Evolutionary conservation across 2,113 vertebrate genomes (phyloP), one percentile per base, ranked within the genome.

Genomic region (Nestor notabilis): DNA sequence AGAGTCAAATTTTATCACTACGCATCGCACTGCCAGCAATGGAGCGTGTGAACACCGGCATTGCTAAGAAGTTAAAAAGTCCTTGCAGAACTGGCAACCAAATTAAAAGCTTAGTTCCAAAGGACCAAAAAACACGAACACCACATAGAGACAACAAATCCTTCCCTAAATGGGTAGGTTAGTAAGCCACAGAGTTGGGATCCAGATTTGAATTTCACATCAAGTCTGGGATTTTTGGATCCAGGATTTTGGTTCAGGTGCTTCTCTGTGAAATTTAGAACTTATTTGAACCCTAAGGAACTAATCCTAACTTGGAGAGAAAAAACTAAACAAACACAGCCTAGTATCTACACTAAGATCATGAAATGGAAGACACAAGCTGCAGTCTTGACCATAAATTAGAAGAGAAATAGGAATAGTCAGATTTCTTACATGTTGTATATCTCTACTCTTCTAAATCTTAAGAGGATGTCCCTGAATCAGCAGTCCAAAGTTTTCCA

Each of bases 1-100:
- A 97, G 97, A 96, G 95, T 97, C 97, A 97, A 96, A 97, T 96
- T 95, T 96, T 96, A 92, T 97, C 96, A 97, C 93, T 12, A 92
- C 96, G 71, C 87, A 37, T 95, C 94, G 5, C 95, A 96, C 94
- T 66, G 75, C 89, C 88, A 83, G 95, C 95, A 96, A 91, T 91
- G 90, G 96, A 86, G 95, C 92, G 83, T 61, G 83, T 72, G 93
- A 89, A 93, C 77, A 89, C 90, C 91, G 75, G 86, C 91, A 90
- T 90, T 14, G 82, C 69, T 93, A 92, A 96, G 46, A 52, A 93
- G 89, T 84, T 88, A 89, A 92, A 89, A 87, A 90, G 91, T 96
- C 95, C 95, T 97, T 96, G 96, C 96, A 97, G 92, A 86, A 84
- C 69, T 77, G 79, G 80, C 91, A 97, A 92, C 91, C 89, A 86